Conservation (phyloP, 2,113 vertebrate species). For the Neomonachus schauinslandi region DNA sequence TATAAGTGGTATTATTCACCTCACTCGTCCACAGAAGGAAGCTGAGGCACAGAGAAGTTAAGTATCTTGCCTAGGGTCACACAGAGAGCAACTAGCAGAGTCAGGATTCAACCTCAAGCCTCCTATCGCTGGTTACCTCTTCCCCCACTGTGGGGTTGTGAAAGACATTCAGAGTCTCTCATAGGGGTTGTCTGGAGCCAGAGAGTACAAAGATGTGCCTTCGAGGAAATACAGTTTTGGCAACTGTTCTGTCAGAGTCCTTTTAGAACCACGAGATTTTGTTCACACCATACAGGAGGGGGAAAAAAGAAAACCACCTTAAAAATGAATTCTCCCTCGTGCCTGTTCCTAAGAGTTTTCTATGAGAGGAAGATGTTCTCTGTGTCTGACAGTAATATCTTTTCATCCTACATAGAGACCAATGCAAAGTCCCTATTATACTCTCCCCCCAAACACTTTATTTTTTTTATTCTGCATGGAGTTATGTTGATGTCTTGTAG, state of each 20-base stretch:
- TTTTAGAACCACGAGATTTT: background rate
- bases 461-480: background rate
- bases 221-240: background rate
- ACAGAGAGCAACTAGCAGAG: background rate
- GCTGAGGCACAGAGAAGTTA: background rate
- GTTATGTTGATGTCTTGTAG: background rate
- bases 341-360: background rate
- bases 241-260: background rate
- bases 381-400: background rate
- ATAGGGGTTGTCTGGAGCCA: background rate
- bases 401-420: background rate
- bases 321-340: background rate
- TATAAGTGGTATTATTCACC: background rate
- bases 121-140: background rate
- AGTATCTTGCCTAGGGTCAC: background rate
- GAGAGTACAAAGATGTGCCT: background rate
- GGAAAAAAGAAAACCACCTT: background rate
- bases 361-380: background rate
- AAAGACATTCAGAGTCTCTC: background rate
- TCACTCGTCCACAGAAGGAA: background rate
- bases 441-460: background rate
- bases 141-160: fast-evolving
- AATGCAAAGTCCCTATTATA: background rate
- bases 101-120: background rate
- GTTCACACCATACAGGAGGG: background rate